Evolutionary conservation across 1,140 invertebrate genomes (phyloP).

Genomic region (Drosophila navojoa): DNA sequence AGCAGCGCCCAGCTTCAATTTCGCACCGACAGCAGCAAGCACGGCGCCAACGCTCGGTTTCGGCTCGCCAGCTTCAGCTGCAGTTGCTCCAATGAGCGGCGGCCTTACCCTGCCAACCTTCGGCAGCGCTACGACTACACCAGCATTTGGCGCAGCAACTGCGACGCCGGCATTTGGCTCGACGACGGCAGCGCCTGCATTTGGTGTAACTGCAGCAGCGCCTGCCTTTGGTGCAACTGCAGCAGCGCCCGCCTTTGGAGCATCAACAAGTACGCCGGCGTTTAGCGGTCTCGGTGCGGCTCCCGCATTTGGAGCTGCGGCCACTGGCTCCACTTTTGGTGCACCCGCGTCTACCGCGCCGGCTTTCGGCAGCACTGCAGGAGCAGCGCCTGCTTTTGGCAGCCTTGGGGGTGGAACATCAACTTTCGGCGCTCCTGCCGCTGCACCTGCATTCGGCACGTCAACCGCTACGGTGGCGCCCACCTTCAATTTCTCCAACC

Average conservation of each 20-base stretch:
- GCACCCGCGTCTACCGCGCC: constrained; percentile 5
- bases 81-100: neutral
- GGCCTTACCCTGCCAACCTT: constrained; percentile 29
- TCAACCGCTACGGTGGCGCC: constrained; percentile 57
- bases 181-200: constrained; percentile 16
- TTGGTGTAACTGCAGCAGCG: constrained; percentile 16
- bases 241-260: constrained; percentile 36
- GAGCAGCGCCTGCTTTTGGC: neutral
- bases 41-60: constrained; percentile 43
- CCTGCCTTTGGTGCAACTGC: constrained; percentile 28
- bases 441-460: constrained; percentile 29
- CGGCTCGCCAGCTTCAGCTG: constrained; percentile 34
- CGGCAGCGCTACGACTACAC: constrained; percentile 24
- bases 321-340: constrained; percentile 34
- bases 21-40: constrained; percentile 10
- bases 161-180: constrained; percentile 30
- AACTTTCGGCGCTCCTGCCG: constrained; percentile 33
- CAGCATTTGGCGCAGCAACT: constrained; percentile 41
- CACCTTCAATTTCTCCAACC: constrained; percentile 53
- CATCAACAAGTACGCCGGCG: constrained; percentile 21
- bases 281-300: constrained; percentile 55
- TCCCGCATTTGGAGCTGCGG: constrained; percentile 27
- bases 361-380: constrained; percentile 2
- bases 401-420: neutral
- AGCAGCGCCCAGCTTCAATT: constrained; percentile 27